Percentiles rank a stretch among this genome's conserved stretches.
phyloP scores from a whole-genome alignment of 2,113 vertebrate species.

The Phylloscopus trochilus region DNA sequence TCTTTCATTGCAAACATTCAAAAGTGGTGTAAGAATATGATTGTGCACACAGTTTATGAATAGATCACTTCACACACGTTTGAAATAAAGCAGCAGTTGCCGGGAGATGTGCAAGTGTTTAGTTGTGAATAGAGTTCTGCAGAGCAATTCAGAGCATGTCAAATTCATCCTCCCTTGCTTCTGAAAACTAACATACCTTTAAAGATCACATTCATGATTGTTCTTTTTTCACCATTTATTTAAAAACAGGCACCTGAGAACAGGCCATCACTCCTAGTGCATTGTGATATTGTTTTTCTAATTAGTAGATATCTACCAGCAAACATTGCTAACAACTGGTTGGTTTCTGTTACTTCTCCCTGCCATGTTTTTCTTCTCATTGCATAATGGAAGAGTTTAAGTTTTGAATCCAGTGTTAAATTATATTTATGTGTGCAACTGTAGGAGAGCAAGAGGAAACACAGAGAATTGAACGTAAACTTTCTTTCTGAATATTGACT shows the following conservation, averaged over 20 bases:
- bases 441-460: neutral
- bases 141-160: neutral
- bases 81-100: neutral
- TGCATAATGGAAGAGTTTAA: neutral
- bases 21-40: neutral
- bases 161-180: neutral
- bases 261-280: neutral
- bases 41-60: neutral
- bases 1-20: neutral
- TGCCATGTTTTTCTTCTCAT: neutral
- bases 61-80: fast-evolving
- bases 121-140: neutral
- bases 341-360: neutral
- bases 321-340: neutral
- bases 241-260: neutral
- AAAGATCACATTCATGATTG: neutral
- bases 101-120: neutral
- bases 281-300: neutral
- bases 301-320: neutral
- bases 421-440: neutral
- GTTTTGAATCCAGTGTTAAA: neutral
- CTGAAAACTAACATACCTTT: neutral
- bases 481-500: neutral
- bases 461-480: neutral
- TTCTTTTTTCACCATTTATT: neutral